phyloP scores from a whole-genome alignment of 1,140 invertebrate species.

The Venustaconcha ellipsiformis region DNA sequence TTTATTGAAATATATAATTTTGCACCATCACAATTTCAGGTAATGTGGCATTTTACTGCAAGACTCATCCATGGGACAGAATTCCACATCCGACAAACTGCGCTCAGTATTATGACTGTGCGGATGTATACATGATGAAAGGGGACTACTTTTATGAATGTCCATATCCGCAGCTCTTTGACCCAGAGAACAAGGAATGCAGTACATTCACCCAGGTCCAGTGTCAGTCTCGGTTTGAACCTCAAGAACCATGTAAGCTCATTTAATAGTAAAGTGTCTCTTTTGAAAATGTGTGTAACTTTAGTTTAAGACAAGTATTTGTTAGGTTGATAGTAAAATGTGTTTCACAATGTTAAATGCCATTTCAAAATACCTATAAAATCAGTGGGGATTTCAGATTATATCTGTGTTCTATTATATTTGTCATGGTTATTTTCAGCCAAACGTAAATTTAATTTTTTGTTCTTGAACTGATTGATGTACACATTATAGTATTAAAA shows the following conservation, averaged over 20 bases:
- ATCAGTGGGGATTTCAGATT: too few relatives aligned
- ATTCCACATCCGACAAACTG: slow-evolving; percentile 39
- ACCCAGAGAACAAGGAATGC: slow-evolving; percentile 31
- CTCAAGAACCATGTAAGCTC: slow-evolving; percentile 45
- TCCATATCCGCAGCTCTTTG: slow-evolving; percentile 49
- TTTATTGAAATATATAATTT: too few relatives aligned
- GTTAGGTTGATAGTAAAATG: background rate
- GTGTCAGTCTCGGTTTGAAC: slow-evolving; percentile 38
- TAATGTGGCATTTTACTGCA: slow-evolving; percentile 24
- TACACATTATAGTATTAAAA: too few relatives aligned
- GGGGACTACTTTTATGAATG: slow-evolving; percentile 42
- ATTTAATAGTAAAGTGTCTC: background rate
- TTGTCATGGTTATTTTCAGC: too few relatives aligned
- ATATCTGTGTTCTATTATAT: background rate
- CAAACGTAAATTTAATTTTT: too few relatives aligned
- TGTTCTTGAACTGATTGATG: too few relatives aligned
- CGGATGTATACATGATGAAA: background rate
- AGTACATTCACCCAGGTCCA: slow-evolving; percentile 41
- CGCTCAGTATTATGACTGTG: slow-evolving; percentile 51
- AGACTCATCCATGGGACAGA: slow-evolving; percentile 9
- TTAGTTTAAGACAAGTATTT: background rate
- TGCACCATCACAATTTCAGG: slow-evolving; percentile 2
- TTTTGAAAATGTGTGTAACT: background rate
- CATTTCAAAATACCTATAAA: too few relatives aligned
- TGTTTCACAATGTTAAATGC: too few relatives aligned